A percentile compares a stretch with the other conserved stretches of the same genome.
These are phyloP conservation scores for Amphibalanus amphitrite DNA, from an alignment of 1,140 invertebrate species.

Conservation along the genomic window DNA sequence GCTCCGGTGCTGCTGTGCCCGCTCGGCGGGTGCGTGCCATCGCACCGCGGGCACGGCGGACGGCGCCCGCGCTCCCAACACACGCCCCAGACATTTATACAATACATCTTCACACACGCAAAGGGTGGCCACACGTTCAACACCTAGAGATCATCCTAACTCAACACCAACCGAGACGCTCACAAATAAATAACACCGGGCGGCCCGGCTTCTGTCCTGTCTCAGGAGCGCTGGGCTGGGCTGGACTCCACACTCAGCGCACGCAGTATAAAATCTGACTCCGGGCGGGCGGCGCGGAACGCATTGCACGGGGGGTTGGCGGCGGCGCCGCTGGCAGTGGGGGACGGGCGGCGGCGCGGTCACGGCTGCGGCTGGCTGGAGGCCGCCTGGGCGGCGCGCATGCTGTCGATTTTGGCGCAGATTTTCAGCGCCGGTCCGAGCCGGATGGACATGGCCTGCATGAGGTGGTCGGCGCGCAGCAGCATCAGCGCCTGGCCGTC, in stretches of 20 bases:
- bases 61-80: no score
- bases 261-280: neutral
- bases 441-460: slow-evolving; percentile 86
- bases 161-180: neutral
- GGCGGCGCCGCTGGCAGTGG: neutral
- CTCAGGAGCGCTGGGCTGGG: no score
- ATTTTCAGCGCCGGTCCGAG: slow-evolving; percentile 89
- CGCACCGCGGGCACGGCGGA: no score
- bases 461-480: slow-evolving; percentile 86
- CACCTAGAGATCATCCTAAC: no score
- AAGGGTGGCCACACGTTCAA: neutral
- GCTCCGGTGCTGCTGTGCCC: neutral
- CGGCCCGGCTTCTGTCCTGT: no score
- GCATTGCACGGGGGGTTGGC: neutral
- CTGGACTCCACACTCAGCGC: no score
- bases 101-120: neutral
- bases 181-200: neutral
- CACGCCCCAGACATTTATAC: no score
- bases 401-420: slow-evolving; percentile 62
- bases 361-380: slow-evolving; percentile 30
- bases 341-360: no score
- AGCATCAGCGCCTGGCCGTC: slow-evolving; percentile 85
- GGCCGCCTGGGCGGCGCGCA: slow-evolving; percentile 31
- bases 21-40: neutral
- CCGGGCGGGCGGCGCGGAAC: neutral